Conservation (phyloP, 2,113 vertebrate genomes). For the Rhinoderma darwinii region DNA sequence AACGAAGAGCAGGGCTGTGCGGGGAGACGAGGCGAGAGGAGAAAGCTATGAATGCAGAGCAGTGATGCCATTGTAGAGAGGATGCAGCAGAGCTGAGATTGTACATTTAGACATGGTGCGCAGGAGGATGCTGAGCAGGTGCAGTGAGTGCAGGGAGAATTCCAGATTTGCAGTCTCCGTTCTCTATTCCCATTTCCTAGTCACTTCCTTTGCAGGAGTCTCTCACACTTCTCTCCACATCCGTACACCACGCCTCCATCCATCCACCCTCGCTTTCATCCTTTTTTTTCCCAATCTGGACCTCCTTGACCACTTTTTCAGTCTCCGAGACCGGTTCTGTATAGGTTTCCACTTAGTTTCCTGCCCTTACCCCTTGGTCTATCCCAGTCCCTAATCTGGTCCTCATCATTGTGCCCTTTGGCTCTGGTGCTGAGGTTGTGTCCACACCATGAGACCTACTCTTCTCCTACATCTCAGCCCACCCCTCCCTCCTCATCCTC, state of each 20-base stretch:
- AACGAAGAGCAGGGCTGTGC: background rate
- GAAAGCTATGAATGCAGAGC: background rate
- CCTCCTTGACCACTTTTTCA: background rate
- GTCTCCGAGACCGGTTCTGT: background rate
- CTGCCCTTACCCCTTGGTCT: too few relatives aligned
- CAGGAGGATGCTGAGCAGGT: background rate
- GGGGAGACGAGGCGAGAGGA: background rate
- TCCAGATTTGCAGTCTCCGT: conserved; percentile 16
- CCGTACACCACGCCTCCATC: conserved; percentile 27
- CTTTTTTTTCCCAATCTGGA: background rate
- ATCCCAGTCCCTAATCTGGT: background rate
- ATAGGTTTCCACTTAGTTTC: background rate
- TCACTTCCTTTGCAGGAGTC: conserved; percentile 13
- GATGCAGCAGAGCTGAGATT: conserved; percentile 5
- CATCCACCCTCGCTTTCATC: background rate
- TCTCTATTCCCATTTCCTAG: conserved; percentile 9
- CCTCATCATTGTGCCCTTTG: background rate
- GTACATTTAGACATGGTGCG: background rate
- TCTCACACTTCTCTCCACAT: conserved; percentile 30
- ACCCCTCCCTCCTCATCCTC: background rate
- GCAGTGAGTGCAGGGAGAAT: background rate
- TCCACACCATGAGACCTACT: background rate
- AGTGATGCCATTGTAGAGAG: background rate
- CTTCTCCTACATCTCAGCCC: background rate
- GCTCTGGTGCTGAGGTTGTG: conserved; percentile 2